Evolutionary conservation across 2,113 vertebrate genomes (phyloP), one percentile per base, ranked within the genome.

Genomic region (Sphaerodactylus townsendi): DNA sequence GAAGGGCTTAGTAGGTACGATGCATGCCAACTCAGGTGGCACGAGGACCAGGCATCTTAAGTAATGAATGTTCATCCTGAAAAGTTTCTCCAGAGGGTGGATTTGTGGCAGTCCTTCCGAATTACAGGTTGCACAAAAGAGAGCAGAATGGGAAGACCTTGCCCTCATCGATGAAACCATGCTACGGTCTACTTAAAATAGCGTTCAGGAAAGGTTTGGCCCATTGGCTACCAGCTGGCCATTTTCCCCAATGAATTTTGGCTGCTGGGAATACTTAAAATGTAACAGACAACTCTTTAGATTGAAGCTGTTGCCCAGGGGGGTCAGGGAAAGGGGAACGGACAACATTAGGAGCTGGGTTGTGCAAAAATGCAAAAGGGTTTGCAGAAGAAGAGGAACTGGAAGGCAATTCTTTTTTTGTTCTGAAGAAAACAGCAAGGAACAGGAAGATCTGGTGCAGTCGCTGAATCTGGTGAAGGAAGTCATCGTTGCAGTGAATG

Each of bases 401-500:
- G 2, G 70, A 70, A 81, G 23, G 19, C 9, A 37, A 33, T 62
- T 8, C 4, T 75, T 83, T 14, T 80, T 77, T 86, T 64, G 83
- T 75, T 90, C 77, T 80, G 8, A 94, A 99, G 99, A 98, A 92
- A 96, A 93, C 1, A 97, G 98, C 28, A 95, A 91, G 10, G 99
- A 99, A 78, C 96, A 95, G 14, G 91, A 95, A 8, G 97, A 98
- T 64, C 92, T 99, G 89, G 94, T 95, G 3, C 96, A 96, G 72
- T 97, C 97, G 0, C 86, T 99, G 68, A 96, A 95, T 90, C 93
- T 98, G 1, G 96, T 99, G 76, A 99, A 99, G 87, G 97, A 98
- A 30, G 93, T 98, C 82, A 97, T 99, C 19, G 96, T 97, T 1
- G 96, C 97, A 0, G 98, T 99, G 10, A 97, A 99, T n/a, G 97